These are phyloP conservation scores for Limnephilus marmoratus DNA, from an alignment of 2,888 invertebrate species.

Conservation along the genomic window DNA sequence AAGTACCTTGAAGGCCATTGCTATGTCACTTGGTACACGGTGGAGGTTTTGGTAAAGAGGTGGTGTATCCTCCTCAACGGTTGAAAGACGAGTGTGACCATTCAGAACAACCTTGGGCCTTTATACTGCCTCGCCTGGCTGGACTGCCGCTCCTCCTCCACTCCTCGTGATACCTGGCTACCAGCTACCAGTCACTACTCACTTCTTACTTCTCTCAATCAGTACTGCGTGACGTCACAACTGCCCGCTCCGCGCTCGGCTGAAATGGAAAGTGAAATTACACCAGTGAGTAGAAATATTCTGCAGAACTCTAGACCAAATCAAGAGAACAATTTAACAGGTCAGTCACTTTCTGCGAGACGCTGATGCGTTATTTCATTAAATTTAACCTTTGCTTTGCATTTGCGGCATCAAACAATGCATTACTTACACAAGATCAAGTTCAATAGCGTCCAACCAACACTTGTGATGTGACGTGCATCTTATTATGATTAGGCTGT, in stretches of 20 bases:
- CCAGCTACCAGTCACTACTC: not conserved
- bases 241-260: not conserved
- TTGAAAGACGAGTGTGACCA: conserved; percentile 32
- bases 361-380: not conserved
- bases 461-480: not conserved
- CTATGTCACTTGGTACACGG: conserved; percentile 17
- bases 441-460: not conserved
- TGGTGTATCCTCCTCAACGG: conserved; percentile 17
- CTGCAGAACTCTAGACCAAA: not conserved
- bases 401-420: not conserved
- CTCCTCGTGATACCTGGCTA: not conserved
- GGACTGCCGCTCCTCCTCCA: not conserved
- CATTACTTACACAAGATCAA: conserved; percentile 2
- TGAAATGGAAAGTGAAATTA: conserved; percentile 41
- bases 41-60: not conserved
- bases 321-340: not conserved
- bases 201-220: conserved; percentile 25
- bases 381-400: not conserved
- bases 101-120: conserved; percentile 34
- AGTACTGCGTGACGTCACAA: conserved; percentile 24
- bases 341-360: not conserved
- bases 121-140: conserved; percentile 24
- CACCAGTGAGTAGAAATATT: conserved; percentile 21
- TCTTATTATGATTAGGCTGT: not conserved
- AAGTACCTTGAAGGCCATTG: conserved; percentile 45